Evolutionary conservation across 1,140 invertebrate species (phyloP).

Genomic region (Micrasema minimum): DNA sequence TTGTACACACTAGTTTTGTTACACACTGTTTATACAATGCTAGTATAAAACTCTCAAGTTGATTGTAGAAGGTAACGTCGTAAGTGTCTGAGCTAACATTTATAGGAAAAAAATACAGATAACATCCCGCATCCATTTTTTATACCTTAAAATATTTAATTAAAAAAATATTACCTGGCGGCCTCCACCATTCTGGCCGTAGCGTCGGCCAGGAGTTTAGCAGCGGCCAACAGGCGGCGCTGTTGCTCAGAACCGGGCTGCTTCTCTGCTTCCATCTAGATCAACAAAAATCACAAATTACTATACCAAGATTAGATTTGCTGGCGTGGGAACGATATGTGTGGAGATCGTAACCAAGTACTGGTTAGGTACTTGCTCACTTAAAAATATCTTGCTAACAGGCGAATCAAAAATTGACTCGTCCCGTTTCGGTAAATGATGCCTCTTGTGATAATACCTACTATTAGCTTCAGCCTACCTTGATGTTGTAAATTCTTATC

Average conservation of each 20-base stretch:
- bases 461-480: conserved; percentile 62
- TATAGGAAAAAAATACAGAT: too few relatives aligned
- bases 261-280: conserved; percentile 84
- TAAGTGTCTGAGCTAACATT: too few relatives aligned
- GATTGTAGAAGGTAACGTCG: too few relatives aligned
- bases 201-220: conserved; percentile 94
- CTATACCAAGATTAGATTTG: neutral
- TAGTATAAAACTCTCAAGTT: too few relatives aligned
- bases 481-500: conserved; percentile 93
- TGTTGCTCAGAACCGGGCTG: conserved; percentile 91
- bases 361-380: neutral
- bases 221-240: conserved; percentile 88
- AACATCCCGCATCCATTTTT: too few relatives aligned
- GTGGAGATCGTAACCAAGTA: neutral
- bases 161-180: conserved; percentile 78
- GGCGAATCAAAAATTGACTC: neutral
- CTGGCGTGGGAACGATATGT: neutral
- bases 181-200: conserved; percentile 97
- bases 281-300: conserved; percentile 21
- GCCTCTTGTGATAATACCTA: too few relatives aligned
- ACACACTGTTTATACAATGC: too few relatives aligned
- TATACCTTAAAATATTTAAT: too few relatives aligned
- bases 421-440: neutral
- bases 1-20: too few relatives aligned
- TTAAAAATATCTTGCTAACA: neutral